phyloP scores from a whole-genome alignment of 2,113 vertebrate genomes.

The Eudyptes chrysolophus region DNA sequence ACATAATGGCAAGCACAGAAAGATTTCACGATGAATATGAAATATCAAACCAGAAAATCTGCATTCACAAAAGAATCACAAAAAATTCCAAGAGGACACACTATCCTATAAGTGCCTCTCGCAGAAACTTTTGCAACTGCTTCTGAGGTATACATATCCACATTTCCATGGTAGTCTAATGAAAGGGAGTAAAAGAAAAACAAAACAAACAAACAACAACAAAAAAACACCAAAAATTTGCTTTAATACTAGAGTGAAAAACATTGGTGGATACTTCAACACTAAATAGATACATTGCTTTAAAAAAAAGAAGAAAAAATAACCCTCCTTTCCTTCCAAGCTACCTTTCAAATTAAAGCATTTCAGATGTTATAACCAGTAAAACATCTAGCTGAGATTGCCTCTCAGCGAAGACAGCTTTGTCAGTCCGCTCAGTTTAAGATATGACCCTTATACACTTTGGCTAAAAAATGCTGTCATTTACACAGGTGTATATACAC shows the following conservation, averaged over 20 bases:
- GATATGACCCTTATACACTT: constrained; percentile 16
- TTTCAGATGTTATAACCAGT: not conserved
- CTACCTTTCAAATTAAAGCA: not conserved
- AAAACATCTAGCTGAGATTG: not conserved
- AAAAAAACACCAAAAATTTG: fast-evolving
- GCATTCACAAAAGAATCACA: not conserved
- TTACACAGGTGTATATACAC: constrained; percentile 37
- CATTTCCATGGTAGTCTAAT: not conserved
- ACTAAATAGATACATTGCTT: not conserved
- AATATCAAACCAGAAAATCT: not conserved
- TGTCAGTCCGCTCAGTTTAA: not conserved
- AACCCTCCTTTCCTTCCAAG: not conserved
- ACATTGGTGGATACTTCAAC: not conserved
- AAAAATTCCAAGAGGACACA: not conserved
- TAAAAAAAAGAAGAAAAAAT: not conserved
- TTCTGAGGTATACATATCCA: not conserved
- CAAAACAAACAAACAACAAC: not conserved
- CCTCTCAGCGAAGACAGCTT: not conserved
- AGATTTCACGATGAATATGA: not conserved
- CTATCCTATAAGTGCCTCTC: not conserved
- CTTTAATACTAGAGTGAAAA: not conserved
- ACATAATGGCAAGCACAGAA: not conserved
- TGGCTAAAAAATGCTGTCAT: constrained; percentile 24
- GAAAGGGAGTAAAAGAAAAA: not conserved
- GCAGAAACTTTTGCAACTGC: not conserved